Percentiles rank a stretch among this genome's conserved stretches.
These are phyloP conservation scores for Agrotis ipsilon DNA, from an alignment of 2,888 invertebrate species.

Conservation along the genomic window DNA sequence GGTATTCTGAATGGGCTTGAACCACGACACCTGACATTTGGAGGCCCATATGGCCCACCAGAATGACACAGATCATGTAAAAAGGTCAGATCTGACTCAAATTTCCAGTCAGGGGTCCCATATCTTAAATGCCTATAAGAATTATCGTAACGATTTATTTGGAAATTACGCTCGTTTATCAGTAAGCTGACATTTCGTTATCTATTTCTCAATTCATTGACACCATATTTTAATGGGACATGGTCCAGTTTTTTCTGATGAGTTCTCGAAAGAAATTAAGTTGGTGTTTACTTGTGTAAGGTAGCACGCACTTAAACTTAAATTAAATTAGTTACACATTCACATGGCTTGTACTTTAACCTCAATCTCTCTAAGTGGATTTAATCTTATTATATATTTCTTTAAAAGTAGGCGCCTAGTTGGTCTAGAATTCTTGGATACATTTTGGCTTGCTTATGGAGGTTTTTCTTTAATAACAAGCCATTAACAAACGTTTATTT, in stretches of 20 bases:
- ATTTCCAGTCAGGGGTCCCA: constrained; percentile 53
- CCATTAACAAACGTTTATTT: background rate
- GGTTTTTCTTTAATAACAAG: background rate
- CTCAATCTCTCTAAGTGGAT: background rate
- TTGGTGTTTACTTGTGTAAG: constrained; percentile 16
- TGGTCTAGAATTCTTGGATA: background rate
- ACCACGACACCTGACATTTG: constrained; percentile 72
- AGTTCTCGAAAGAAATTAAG: constrained; percentile 39
- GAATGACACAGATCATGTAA: constrained; percentile 68
- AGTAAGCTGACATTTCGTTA: constrained; percentile 58
- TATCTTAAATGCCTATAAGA: constrained; percentile 56
- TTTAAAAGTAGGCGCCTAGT: too few relatives aligned
- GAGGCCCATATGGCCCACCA: constrained; percentile 61
- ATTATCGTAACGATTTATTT: constrained; percentile 52
- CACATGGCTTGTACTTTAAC: background rate
- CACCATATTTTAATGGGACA: constrained; percentile 48
- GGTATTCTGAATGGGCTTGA: constrained; percentile 66
- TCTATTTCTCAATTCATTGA: constrained; percentile 58
- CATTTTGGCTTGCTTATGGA: background rate
- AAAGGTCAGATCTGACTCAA: constrained; percentile 65
- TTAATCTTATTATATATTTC: too few relatives aligned
- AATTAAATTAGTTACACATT: constrained; percentile 5
- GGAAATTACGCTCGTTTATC: constrained; percentile 44
- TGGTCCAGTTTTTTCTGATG: constrained; percentile 31
- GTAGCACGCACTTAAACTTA: constrained; percentile 2